Percentiles rank a stretch among this genome's conserved stretches.
Evolutionary conservation across 2,113 vertebrate species (phyloP).

Genomic region (Boleophthalmus pectinirostris): DNA sequence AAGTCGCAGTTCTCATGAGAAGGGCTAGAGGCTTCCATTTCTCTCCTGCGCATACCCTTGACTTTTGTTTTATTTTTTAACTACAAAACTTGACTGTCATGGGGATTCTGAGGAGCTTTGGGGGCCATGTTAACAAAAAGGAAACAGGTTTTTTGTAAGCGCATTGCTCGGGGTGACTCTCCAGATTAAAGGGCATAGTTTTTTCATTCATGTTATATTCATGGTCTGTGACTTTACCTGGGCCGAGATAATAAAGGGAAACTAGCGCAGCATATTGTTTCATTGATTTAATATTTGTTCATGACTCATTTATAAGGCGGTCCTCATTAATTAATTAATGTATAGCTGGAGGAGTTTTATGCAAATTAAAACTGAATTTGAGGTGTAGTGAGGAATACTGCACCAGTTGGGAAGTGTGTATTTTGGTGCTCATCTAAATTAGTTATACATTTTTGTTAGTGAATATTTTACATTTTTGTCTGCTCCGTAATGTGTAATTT

Average conservation of each 20-base stretch:
- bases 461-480: not conserved
- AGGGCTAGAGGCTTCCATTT: conserved; percentile 45
- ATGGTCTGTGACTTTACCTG: conserved; percentile 12
- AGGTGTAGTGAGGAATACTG: not conserved
- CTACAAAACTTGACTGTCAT: conserved; percentile 35
- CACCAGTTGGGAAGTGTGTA: not conserved
- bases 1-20: conserved; percentile 41
- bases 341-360: not conserved
- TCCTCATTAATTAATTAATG: not conserved
- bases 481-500: not conserved
- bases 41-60: conserved; percentile 51
- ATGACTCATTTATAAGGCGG: conserved; percentile 16
- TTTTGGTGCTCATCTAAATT: not conserved
- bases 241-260: conserved; percentile 12
- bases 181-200: conserved; percentile 23
- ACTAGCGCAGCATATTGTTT: conserved; percentile 6
- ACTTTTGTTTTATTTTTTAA: conserved; percentile 56
- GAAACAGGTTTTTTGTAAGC: conserved; percentile 23
- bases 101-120: conserved; percentile 33
- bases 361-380: not conserved
- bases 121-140: conserved; percentile 33
- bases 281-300: conserved; percentile 27
- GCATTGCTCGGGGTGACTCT: conserved; percentile 12
- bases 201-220: conserved; percentile 14
- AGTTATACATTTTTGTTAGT: not conserved